Evolutionary conservation across 1,140 invertebrate species (phyloP), one percentile per base, ranked within the genome.

Genomic region (Rhyacophila brunnea): DNA sequence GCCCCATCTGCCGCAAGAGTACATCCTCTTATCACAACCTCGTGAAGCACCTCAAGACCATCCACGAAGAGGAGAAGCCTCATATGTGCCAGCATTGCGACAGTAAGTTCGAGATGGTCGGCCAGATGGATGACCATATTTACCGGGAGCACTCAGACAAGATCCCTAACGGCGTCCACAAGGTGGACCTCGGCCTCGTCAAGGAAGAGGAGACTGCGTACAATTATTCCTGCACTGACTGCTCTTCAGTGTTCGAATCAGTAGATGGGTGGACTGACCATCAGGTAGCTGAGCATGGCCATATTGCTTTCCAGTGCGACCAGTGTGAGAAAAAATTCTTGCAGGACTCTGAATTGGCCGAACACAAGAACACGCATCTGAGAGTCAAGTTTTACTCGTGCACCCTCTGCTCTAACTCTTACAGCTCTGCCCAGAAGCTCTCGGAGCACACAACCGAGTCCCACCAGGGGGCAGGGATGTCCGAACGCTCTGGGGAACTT

Each of bases 381-480:
- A 84, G 86, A 62, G 75, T 86, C 1, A 86, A 87, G 64, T 81
- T 85, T 17, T 86, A 84, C 52, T 81, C 82, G 0, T 85, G 84
- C 52, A 80, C 74, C 3, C 72, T 83, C 23, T 85, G 84, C 55
- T 71, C 79, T 1, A 81, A 81, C 53, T 83, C 83, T 43, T 85
- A 84, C 62, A 83, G 81, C 55, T 82, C 80, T n/a, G 74, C 81
- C 0, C 74, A 78, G 28, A 77, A 80, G 13, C 67, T 85, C 4
- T 76, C 81, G 15, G 74, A 80, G 9, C 83, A 85, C 45, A 81
- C 82, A 66, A 78, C 75, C 11, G 80, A 82, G 71, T 45, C 60
- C 56, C 57, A 77, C 44, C 62, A 53, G 5, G 73, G 4, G 69
- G 72, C 10, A 54, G 60, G 6, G 54, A 62, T 11, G 6, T 60